These are phyloP conservation scores for Silurus aristotelis DNA, from an alignment of 2,797 vertebrate genomes.

Conservation along the genomic window DNA sequence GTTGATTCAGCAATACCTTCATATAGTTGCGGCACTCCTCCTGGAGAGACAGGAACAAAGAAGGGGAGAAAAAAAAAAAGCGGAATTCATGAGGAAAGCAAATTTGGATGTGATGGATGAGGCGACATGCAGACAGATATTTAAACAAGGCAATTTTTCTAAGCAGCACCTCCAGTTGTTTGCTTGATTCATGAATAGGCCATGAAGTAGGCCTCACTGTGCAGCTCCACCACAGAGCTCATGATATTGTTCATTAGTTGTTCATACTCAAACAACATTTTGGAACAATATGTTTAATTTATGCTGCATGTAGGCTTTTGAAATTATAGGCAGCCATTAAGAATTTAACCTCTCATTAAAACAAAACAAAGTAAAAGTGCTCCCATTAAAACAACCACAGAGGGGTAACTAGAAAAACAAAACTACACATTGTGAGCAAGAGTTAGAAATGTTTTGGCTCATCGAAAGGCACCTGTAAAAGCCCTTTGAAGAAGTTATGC, in stretches of 20 bases:
- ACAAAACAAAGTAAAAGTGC: background rate
- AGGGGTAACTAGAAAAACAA: slow-evolving; percentile 23
- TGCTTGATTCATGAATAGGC: slow-evolving; percentile 9
- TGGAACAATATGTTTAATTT: background rate
- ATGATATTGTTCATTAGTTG: background rate
- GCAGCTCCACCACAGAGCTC: slow-evolving; percentile 39
- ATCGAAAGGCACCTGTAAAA: slow-evolving; percentile 34
- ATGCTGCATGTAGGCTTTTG: slow-evolving; percentile 22
- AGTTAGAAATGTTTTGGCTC: slow-evolving; percentile 44
- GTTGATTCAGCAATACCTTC: slow-evolving; percentile 89
- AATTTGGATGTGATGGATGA: slow-evolving; percentile 16
- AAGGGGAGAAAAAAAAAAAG: background rate
- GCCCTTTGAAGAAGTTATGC: slow-evolving; percentile 44
- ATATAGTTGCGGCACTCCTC: slow-evolving; percentile 95
- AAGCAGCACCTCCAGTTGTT: slow-evolving; percentile 17
- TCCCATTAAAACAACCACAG: slow-evolving; percentile 36
- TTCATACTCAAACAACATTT: background rate
- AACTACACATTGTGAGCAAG: slow-evolving; percentile 1
- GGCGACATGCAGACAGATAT: slow-evolving; percentile 1
- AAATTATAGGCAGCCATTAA: slow-evolving; percentile 23
- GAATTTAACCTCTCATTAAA: background rate
- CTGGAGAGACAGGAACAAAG: slow-evolving; percentile 63
- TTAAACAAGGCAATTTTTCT: background rate
- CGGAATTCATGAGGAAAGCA: background rate
- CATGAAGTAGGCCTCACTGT: slow-evolving; percentile 22